These are phyloP conservation scores for Narcine bancroftii DNA, from an alignment of 2,113 vertebrate species.

Conservation along the genomic window DNA sequence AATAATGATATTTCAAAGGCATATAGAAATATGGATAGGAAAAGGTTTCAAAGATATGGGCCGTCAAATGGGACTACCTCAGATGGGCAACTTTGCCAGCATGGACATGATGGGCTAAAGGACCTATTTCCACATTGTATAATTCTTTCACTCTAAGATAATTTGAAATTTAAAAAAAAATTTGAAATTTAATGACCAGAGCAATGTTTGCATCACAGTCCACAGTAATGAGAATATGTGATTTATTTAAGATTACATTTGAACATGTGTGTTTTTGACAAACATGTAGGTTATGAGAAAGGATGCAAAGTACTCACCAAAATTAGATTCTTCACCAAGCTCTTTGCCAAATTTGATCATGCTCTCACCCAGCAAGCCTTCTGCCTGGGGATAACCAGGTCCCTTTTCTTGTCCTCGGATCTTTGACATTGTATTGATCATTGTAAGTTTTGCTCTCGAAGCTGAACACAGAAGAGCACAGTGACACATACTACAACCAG, in stretches of 20 bases:
- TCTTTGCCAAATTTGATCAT: constrained; percentile 92
- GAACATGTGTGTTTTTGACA: too few relatives aligned
- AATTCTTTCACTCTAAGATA: too few relatives aligned
- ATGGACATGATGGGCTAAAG: too few relatives aligned
- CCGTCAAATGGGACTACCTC: too few relatives aligned
- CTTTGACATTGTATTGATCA: constrained; percentile 99
- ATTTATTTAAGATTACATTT: not conserved
- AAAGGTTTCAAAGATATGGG: too few relatives aligned
- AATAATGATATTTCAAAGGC: too few relatives aligned
- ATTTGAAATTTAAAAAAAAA: not conserved
- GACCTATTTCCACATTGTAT: too few relatives aligned
- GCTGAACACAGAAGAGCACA: constrained; percentile 56
- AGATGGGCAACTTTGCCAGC: too few relatives aligned
- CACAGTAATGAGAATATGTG: too few relatives aligned
- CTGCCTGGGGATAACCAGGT: constrained; percentile 88
- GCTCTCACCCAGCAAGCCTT: constrained; percentile 78
- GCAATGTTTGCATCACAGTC: not conserved
- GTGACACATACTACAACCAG: not conserved
- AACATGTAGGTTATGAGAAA: not conserved
- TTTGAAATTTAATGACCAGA: not conserved
- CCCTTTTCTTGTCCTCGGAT: constrained; percentile 94
- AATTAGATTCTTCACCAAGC: constrained; percentile 89
- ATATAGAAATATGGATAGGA: too few relatives aligned
- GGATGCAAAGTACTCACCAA: constrained; percentile 61
- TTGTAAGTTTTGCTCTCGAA: constrained; percentile 95